phyloP scores from a whole-genome alignment of 2,113 vertebrate genomes.

The Cardinalis cardinalis region DNA sequence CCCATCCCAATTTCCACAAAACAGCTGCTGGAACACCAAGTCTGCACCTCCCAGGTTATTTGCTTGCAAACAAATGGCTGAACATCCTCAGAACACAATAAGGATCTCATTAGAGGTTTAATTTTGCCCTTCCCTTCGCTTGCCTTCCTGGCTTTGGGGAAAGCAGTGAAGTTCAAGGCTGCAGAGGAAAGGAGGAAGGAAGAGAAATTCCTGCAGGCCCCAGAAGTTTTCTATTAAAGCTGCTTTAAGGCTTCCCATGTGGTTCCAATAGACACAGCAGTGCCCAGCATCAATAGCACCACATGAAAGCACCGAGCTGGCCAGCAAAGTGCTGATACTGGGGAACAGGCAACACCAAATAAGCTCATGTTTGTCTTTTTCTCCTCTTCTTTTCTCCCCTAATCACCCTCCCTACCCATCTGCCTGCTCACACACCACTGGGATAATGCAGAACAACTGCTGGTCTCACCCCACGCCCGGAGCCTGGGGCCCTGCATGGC shows the following conservation, averaged over 20 bases:
- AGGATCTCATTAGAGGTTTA: not conserved
- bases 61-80: not conserved
- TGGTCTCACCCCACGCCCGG: not conserved
- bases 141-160: constrained; percentile 16
- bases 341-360: constrained; percentile 38
- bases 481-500: not conserved
- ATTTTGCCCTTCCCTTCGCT: not conserved
- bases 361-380: not conserved
- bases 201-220: constrained; percentile 42
- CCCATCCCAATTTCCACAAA: accelerated
- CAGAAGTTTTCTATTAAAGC: constrained; percentile 52
- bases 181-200: constrained; percentile 16
- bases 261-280: constrained; percentile 57
- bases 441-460: constrained; percentile 26
- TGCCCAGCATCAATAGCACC: constrained; percentile 48
- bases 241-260: constrained; percentile 44
- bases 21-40: not conserved
- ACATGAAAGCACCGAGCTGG: constrained; percentile 59
- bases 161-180: constrained; percentile 25
- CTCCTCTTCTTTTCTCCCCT: not conserved
- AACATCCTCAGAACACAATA: not conserved
- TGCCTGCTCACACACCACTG: not conserved
- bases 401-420: not conserved
- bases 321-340: constrained; percentile 43
- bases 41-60: not conserved